Base-by-base conservation (phyloP, 2,888 invertebrate species). In the Phragmatobia fuliginosa region DNA sequence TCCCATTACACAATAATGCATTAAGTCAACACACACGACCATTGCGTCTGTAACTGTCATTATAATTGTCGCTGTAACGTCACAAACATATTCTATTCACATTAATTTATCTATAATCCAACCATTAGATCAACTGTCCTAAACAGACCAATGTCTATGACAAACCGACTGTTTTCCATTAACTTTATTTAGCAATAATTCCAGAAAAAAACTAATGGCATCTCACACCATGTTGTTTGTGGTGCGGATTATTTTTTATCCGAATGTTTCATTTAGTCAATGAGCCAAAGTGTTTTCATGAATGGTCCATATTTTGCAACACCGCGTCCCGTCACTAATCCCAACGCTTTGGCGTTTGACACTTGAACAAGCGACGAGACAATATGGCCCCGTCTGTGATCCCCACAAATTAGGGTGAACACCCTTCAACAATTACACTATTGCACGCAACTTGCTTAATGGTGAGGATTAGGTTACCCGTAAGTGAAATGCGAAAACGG, bases 391-490 rank as follows among this genome's bases (percentile, higher is more conserved):
- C 80, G 81, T 71, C 75, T 77, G 77, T 81, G 87, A 85, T 88
- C 91, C 90, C 88, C 88, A 88, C 89, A 85, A 90, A 92, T 92
- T 91, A 91, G 91, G 92, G 91, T 87, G 87, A 86, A 86, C 92
- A 92, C 94, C 93, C 94, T 90, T 84, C 90, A 87, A 90, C 92
- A 92, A 93, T 92, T 92, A 91, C 85, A 84, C 84, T 85, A 84
- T 83, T 86, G 85, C 86, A 87, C 88, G 86, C 88, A 86, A 90
- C 88, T 87, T 81, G 88, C 83, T 88, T 94, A 94, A 94, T 94
- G 92, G 90, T 78, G 77, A 83, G 91, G 92, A 94, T 94, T 92
- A 91, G 85, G 90, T 91, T 91, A 89, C 88, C 86, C 82, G 85
- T 88, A 90, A 92, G 88, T 91, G 92, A 91, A 92, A 89, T 86